Conservation (phyloP, 2,797 vertebrate genomes). For the Botia almorhae region DNA sequence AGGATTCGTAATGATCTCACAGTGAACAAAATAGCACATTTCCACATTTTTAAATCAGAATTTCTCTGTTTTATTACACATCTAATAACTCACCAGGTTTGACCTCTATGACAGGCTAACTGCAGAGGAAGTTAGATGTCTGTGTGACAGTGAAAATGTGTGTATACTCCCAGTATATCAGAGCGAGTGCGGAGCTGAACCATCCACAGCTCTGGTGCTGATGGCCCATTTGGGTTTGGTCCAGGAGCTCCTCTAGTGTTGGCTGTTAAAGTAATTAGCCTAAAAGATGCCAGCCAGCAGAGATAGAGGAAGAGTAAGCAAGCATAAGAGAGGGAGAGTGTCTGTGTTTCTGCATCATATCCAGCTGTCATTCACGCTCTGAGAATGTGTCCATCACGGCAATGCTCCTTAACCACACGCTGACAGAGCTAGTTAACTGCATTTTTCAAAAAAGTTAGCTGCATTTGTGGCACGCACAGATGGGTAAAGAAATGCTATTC, state of each 20-base stretch:
- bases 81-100: constrained; percentile 44
- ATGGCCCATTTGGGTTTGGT: constrained; percentile 77
- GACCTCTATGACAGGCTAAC: constrained; percentile 51
- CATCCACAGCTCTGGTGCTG: constrained; percentile 69
- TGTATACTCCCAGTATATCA: constrained; percentile 61
- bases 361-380: constrained; percentile 85
- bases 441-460: constrained; percentile 56
- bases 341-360: constrained; percentile 67
- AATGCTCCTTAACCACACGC: constrained; percentile 61
- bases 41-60: constrained; percentile 19
- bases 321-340: constrained; percentile 29
- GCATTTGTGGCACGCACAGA: constrained; percentile 50
- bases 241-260: constrained; percentile 81
- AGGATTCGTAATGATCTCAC: not conserved
- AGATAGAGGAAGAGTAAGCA: constrained; percentile 39
- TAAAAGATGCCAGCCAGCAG: constrained; percentile 74
- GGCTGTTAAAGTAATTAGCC: constrained; percentile 82
- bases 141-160: constrained; percentile 25
- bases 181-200: constrained; percentile 69
- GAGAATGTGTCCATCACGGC: constrained; percentile 80
- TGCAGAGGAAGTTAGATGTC: constrained; percentile 29
- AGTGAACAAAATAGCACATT: constrained; percentile 26
- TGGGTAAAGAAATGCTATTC: constrained; percentile 17
- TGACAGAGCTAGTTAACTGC: constrained; percentile 66
- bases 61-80: constrained; percentile 48